These are phyloP conservation scores for Rhimphoctona megacephalus DNA, from an alignment of 2,888 invertebrate genomes.

Conservation along the genomic window DNA sequence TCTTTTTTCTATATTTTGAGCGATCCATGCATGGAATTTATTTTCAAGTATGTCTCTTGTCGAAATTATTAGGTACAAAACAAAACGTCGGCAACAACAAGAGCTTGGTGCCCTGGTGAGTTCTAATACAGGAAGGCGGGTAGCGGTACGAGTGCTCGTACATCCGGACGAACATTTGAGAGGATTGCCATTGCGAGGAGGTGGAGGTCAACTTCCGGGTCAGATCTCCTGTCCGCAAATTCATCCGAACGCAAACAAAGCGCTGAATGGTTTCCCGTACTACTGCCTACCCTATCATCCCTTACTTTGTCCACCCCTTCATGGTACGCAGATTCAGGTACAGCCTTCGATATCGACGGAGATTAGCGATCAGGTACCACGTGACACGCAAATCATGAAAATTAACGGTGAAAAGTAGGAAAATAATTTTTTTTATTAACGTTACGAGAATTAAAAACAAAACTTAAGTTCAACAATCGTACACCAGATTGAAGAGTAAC, in stretches of 20 bases:
- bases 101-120: conserved; percentile 90
- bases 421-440: neutral
- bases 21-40: neutral
- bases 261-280: conserved; percentile 80
- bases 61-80: conserved; percentile 90
- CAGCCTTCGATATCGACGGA: conserved; percentile 76
- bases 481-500: neutral
- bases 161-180: conserved; percentile 83
- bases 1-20: neutral
- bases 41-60: neutral
- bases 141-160: conserved; percentile 96
- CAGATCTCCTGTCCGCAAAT: conserved; percentile 80
- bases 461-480: neutral
- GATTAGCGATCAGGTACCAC: conserved; percentile 73
- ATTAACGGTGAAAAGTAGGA: conserved; percentile 78
- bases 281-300: conserved; percentile 83
- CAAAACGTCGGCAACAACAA: conserved; percentile 96
- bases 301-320: conserved; percentile 81
- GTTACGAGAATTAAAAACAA: conserved; percentile 3
- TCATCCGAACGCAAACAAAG: conserved; percentile 80
- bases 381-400: conserved; percentile 79
- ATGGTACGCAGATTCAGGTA: conserved; percentile 80
- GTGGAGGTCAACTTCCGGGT: conserved; percentile 79
- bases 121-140: conserved; percentile 90
- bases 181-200: conserved; percentile 79